Evolutionary conservation across 2,113 vertebrate species (phyloP).

Genomic region (Salminus brasiliensis): DNA sequence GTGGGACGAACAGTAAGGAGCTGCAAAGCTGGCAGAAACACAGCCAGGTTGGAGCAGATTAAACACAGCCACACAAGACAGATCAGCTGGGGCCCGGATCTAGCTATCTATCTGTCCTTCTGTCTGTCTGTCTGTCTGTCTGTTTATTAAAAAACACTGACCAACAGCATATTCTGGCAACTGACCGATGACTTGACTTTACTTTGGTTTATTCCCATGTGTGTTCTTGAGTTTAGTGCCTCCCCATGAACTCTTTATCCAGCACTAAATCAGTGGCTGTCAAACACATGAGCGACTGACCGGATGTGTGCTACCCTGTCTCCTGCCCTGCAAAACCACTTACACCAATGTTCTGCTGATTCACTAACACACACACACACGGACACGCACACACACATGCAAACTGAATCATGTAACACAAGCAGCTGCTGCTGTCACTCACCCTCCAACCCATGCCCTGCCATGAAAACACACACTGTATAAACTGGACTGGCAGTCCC

Average conservation of each 20-base stretch:
- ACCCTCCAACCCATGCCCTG: background rate
- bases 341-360: background rate
- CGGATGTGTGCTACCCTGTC: background rate
- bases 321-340: background rate
- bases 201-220: too few species aligned
- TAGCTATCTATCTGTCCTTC: too few species aligned
- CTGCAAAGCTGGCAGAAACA: background rate
- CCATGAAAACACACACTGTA: background rate
- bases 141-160: too few species aligned
- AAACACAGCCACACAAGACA: background rate
- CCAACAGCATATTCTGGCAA: too few species aligned
- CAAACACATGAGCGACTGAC: background rate
- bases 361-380: background rate
- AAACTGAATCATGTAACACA: background rate
- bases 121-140: too few species aligned
- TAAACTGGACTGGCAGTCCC: too few species aligned
- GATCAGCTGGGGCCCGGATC: too few species aligned
- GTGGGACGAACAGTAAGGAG: too few species aligned
- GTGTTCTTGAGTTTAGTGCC: too few species aligned
- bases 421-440: constrained; percentile 1
- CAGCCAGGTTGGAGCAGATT: background rate
- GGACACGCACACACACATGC: background rate
- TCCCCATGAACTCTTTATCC: background rate
- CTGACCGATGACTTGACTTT: too few species aligned
- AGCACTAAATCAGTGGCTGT: background rate